Percentiles rank a stretch among this genome's conserved stretches.
phyloP scores from a whole-genome alignment of 2,113 vertebrate species.

The Toxotes jaculatrix region DNA sequence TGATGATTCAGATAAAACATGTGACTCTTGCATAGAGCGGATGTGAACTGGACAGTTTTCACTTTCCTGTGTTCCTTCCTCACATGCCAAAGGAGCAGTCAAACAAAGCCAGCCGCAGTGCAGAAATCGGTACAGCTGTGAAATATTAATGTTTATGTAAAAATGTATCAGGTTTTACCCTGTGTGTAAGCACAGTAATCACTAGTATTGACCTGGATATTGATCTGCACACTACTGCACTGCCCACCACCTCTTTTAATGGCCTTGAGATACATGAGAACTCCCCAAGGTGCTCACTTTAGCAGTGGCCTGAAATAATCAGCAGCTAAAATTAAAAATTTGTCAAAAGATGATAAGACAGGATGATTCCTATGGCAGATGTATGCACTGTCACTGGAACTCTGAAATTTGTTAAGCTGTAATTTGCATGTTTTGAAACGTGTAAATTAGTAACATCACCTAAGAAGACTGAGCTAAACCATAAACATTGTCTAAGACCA shows the following conservation, averaged over 20 bases:
- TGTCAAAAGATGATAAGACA: not conserved
- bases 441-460: no score
- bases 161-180: conserved; percentile 15
- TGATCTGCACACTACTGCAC: conserved; percentile 6
- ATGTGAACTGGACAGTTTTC: conserved; percentile 13
- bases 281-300: not conserved
- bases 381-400: not conserved
- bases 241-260: not conserved
- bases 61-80: conserved; percentile 38
- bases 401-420: not conserved
- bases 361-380: not conserved
- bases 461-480: not conserved
- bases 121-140: not conserved
- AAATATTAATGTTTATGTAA: conserved; percentile 54
- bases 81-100: not conserved
- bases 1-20: not conserved
- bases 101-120: not conserved
- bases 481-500: not conserved
- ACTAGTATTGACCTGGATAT: conserved; percentile 45
- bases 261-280: not conserved
- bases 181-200: conserved; percentile 15
- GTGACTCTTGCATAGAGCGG: not conserved
- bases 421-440: not conserved
- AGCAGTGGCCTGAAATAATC: not conserved
- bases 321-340: not conserved